phyloP scores from a whole-genome alignment of 64 coral and sea anemone species.

The Montipora sp. region DNA sequence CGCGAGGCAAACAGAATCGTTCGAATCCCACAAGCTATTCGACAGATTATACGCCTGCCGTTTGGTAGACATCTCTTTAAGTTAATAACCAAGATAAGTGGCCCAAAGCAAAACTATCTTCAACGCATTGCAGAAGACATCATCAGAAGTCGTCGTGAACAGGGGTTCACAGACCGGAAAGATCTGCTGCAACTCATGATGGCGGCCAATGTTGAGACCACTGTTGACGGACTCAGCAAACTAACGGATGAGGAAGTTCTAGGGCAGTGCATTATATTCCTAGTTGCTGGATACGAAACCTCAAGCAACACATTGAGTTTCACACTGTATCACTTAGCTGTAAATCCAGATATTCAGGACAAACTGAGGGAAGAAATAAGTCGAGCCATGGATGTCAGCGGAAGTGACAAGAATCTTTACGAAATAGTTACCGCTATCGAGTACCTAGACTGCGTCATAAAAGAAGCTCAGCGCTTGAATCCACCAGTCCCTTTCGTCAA shows the following conservation, averaged over 20 bases:
- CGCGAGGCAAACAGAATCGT: conserved; percentile 12
- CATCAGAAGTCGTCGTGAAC: conserved; percentile 3
- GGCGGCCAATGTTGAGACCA: conserved; percentile 7
- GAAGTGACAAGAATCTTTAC: conserved; percentile 22
- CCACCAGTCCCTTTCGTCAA: conserved; percentile 37
- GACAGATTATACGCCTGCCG: background rate
- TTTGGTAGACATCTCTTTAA: background rate
- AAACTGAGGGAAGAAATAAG: conserved; percentile 48
- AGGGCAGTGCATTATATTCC: conserved; percentile 18
- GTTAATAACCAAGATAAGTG: background rate
- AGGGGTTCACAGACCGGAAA: background rate
- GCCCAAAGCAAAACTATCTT: background rate
- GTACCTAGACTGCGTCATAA: conserved; percentile 72
- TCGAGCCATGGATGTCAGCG: conserved; percentile 11
- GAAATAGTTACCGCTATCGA: conserved; percentile 46
- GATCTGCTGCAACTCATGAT: conserved; percentile 49
- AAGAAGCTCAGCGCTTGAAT: conserved; percentile 46
- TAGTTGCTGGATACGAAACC: conserved; percentile 47
- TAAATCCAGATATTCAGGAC: conserved; percentile 40
- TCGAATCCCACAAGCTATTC: background rate
- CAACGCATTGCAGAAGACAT: background rate
- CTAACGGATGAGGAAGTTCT: conserved; percentile 42
- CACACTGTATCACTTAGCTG: conserved; percentile 5
- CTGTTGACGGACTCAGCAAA: background rate
- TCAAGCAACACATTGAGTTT: conserved; percentile 44